Evolutionary conservation across 2,797 vertebrate species (phyloP).

Genomic region (Cephalopachus bancanus): DNA sequence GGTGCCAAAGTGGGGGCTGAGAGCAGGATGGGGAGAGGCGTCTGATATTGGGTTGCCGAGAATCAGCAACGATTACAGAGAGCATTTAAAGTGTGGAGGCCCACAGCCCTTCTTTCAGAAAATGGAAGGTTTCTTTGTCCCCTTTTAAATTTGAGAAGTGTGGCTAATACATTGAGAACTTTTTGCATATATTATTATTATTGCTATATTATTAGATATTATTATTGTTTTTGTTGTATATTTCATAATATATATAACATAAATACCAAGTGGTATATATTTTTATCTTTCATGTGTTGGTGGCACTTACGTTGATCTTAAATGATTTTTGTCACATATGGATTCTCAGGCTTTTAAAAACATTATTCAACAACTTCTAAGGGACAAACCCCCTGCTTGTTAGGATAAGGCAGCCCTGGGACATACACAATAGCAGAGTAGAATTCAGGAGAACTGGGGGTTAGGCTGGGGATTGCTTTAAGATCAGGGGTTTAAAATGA

Average conservation of each 20-base stretch:
- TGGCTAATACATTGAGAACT: constrained; percentile 53
- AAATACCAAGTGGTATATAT: neutral
- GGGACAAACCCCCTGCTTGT: neutral
- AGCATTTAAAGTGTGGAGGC: constrained; percentile 71
- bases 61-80: constrained; percentile 78
- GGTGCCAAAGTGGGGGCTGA: neutral
- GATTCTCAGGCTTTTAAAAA: constrained; percentile 6
- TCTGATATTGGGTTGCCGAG: constrained; percentile 22
- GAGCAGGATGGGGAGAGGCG: neutral
- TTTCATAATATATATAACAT: no score
- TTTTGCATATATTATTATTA: neutral
- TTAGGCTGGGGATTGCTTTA: neutral
- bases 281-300: neutral
- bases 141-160: constrained; percentile 57
- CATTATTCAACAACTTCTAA: neutral
- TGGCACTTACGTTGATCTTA: constrained; percentile 29
- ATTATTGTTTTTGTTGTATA: no score
- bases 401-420: neutral
- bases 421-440: neutral
- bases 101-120: constrained; percentile 73
- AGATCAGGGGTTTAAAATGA: neutral
- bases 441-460: neutral
- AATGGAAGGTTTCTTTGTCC: constrained; percentile 77
- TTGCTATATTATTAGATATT: no score
- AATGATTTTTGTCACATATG: constrained; percentile 34